Evolutionary conservation across 2,888 invertebrate species (phyloP).

Genomic region (Drosophila testacea): DNA sequence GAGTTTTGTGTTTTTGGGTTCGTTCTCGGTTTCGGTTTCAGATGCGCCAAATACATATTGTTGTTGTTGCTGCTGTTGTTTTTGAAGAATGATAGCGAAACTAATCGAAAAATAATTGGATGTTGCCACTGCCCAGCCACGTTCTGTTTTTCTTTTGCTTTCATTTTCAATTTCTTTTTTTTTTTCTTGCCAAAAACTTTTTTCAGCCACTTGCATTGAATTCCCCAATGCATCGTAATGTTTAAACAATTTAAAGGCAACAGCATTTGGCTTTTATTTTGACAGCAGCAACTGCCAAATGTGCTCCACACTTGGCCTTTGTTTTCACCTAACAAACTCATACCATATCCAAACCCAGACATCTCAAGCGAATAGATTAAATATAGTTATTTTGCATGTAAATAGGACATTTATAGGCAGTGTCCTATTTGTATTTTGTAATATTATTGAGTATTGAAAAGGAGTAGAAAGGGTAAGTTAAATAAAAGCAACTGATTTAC

Average conservation of each 20-base stretch:
- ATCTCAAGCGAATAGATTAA: conserved; percentile 10
- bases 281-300: conserved; percentile 70
- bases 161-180: conserved; percentile 42
- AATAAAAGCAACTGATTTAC: too few relatives aligned
- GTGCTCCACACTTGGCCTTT: conserved; percentile 9
- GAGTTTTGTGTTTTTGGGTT: conserved; percentile 55
- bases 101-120: conserved; percentile 85
- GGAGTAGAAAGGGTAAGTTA: too few relatives aligned
- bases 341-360: neutral
- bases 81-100: conserved; percentile 84
- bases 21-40: conserved; percentile 69
- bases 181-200: conserved; percentile 60
- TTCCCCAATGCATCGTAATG: conserved; percentile 83
- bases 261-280: conserved; percentile 68
- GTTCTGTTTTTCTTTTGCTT: conserved; percentile 51
- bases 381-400: conserved; percentile 10
- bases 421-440: neutral
- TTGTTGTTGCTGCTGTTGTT: conserved; percentile 59
- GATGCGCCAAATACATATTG: conserved; percentile 68
- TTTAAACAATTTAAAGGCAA: conserved; percentile 78
- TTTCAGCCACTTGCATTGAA: conserved; percentile 71
- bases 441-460: neutral
- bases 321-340: neutral
- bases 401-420: neutral
- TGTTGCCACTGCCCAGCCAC: conserved; percentile 62